Evolutionary conservation across 2,888 invertebrate genomes (phyloP).

Genomic region (Lasioglossum vierecki): DNA sequence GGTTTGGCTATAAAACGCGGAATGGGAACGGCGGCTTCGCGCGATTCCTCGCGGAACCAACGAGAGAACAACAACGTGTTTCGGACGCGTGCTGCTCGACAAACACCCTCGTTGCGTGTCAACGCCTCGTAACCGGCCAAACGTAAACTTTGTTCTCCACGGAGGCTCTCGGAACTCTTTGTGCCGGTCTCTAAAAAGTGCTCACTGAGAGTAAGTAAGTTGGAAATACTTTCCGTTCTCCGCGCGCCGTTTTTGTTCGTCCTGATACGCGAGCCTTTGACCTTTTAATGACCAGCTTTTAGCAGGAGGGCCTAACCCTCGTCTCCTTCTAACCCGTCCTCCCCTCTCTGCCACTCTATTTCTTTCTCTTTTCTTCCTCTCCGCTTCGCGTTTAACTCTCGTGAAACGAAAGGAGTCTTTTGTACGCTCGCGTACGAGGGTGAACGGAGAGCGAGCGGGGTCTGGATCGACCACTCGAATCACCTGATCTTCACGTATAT

Average conservation of each 20-base stretch:
- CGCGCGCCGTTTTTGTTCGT: constrained; percentile 15
- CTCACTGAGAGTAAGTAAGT: constrained; percentile 7
- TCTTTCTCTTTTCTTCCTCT: background rate
- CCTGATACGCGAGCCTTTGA: background rate
- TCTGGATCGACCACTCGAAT: constrained; percentile 10
- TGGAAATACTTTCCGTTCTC: constrained; percentile 22
- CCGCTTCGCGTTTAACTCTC: constrained; percentile 7
- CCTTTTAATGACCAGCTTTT: constrained; percentile 5
- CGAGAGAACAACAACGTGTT: constrained; percentile 12
- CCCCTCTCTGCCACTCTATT: background rate
- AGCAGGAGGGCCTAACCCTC: constrained; percentile 2
- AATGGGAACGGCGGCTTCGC: background rate
- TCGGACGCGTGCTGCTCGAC: constrained; percentile 12
- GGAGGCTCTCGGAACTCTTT: constrained; percentile 21
- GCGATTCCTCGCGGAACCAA: background rate
- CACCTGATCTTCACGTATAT: constrained; percentile 14
- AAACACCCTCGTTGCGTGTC: constrained; percentile 29
- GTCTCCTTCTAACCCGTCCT: background rate
- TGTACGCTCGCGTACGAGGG: background rate
- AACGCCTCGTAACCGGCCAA: constrained; percentile 16
- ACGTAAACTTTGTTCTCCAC: constrained; percentile 24
- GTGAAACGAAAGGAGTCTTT: constrained; percentile 7
- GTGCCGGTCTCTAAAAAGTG: constrained; percentile 7
- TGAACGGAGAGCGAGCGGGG: background rate
- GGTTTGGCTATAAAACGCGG: background rate